These are phyloP conservation scores for Cabera pusaria DNA, from an alignment of 2,888 invertebrate species.

Conservation along the genomic window DNA sequence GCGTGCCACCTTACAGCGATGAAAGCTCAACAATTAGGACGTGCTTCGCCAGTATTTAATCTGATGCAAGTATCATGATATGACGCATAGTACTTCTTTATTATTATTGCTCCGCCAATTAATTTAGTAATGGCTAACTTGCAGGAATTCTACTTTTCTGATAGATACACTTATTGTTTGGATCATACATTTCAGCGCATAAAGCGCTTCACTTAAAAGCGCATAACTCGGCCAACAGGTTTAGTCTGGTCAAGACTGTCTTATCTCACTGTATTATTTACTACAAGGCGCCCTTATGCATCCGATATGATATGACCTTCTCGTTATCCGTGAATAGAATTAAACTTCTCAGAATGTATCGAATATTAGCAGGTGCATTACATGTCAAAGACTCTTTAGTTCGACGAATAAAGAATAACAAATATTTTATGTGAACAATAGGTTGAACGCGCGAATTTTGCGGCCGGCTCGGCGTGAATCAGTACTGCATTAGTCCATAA, in stretches of 20 bases:
- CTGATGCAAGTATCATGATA: too few species aligned
- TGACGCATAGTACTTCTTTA: too few species aligned
- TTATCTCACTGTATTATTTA: conserved; percentile 26
- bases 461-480: conserved; percentile 70
- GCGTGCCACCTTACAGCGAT: conserved; percentile 43
- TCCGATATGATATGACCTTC: conserved; percentile 19
- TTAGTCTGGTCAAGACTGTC: conserved; percentile 26
- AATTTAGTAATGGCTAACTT: too few species aligned
- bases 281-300: conserved; percentile 19
- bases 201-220: conserved; percentile 36
- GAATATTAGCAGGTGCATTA: background rate
- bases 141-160: too few species aligned
- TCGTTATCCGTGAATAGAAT: conserved; percentile 12
- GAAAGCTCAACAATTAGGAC: conserved; percentile 34
- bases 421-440: conserved; percentile 75
- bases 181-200: conserved; percentile 42
- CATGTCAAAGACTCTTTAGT: background rate
- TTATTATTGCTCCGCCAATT: too few species aligned
- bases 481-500: conserved; percentile 77
- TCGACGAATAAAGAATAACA: conserved; percentile 42
- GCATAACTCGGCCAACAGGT: conserved; percentile 21
- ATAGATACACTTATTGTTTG: too few species aligned
- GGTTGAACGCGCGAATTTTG: conserved; percentile 66
- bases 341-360: background rate
- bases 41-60: too few species aligned